These are phyloP conservation scores for Scleropages formosus DNA, from an alignment of 2,797 vertebrate genomes.

Conservation along the genomic window DNA sequence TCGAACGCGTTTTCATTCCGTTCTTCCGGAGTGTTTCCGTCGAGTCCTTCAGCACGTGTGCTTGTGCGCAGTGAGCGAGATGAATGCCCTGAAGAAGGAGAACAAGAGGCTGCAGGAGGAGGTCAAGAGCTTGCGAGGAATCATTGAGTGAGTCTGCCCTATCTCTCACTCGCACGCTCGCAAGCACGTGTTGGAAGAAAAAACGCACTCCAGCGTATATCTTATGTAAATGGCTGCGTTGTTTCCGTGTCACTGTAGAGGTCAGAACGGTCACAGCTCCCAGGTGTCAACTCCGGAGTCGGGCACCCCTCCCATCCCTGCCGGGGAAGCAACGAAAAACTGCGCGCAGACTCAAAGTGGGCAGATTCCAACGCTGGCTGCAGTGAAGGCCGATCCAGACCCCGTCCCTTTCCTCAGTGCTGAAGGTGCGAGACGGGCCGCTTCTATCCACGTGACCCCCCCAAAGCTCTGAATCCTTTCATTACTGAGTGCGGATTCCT, in stretches of 20 bases:
- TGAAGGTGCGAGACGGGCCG: slow-evolving; percentile 48
- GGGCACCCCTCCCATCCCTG: slow-evolving; percentile 50
- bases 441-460: neutral
- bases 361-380: slow-evolving; percentile 22
- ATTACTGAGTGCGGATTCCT: neutral
- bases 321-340: slow-evolving; percentile 32
- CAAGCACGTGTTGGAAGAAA: neutral
- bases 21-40: neutral
- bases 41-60: slow-evolving; percentile 3
- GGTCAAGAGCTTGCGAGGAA: slow-evolving; percentile 62
- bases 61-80: slow-evolving; percentile 72
- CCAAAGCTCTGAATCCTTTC: no score
- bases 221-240: neutral
- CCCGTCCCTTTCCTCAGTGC: slow-evolving; percentile 19
- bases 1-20: neutral
- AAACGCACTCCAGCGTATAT: neutral
- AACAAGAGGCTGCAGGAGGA: slow-evolving; percentile 80
- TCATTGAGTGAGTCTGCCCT: slow-evolving; percentile 69
- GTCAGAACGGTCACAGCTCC: slow-evolving; percentile 48
- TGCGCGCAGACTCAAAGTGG: slow-evolving; percentile 50
- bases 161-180: neutral
- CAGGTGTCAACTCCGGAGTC: slow-evolving; percentile 42
- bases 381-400: slow-evolving; percentile 38
- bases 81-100: slow-evolving; percentile 78
- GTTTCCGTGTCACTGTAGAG: slow-evolving; percentile 34